Evolutionary conservation across 2,797 vertebrate genomes (phyloP).

Genomic region (Hirundo rustica): DNA sequence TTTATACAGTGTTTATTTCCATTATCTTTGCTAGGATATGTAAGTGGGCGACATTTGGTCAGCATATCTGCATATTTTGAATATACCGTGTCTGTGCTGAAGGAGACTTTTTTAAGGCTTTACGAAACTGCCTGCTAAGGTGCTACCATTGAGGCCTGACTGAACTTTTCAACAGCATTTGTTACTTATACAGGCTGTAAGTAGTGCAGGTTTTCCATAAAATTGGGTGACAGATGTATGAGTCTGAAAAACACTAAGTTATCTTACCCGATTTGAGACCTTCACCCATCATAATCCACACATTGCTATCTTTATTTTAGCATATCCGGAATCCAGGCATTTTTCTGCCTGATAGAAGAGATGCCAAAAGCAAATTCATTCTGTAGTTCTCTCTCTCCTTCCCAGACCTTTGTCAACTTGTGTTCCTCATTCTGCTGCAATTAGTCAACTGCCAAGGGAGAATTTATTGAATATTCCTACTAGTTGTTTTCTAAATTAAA

Average conservation of each 20-base stretch:
- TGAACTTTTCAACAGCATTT: not conserved
- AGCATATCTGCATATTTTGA: not conserved
- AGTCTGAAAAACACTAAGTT: not conserved
- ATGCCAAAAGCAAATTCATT: slow-evolving; percentile 25
- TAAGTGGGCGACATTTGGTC: not conserved
- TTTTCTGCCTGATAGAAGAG: slow-evolving; percentile 29
- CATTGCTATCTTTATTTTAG: not conserved
- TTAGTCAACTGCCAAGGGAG: slow-evolving; percentile 7
- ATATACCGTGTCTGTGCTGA: not conserved
- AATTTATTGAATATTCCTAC: not conserved
- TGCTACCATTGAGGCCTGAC: not conserved
- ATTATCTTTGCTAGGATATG: not conserved
- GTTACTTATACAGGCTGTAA: not conserved
- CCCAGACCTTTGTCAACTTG: slow-evolving; percentile 35
- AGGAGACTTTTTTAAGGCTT: not conserved
- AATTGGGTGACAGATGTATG: not conserved
- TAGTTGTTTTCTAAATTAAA: not conserved
- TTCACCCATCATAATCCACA: not conserved
- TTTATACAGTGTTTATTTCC: not conserved
- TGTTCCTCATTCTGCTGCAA: not conserved
- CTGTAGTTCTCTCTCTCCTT: not conserved
- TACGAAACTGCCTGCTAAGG: not conserved
- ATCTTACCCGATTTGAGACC: not conserved
- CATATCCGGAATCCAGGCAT: not conserved
- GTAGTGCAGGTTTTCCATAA: not conserved